Evolutionary conservation across 2,113 vertebrate species (phyloP).

Genomic region (Chaetura pelagica): DNA sequence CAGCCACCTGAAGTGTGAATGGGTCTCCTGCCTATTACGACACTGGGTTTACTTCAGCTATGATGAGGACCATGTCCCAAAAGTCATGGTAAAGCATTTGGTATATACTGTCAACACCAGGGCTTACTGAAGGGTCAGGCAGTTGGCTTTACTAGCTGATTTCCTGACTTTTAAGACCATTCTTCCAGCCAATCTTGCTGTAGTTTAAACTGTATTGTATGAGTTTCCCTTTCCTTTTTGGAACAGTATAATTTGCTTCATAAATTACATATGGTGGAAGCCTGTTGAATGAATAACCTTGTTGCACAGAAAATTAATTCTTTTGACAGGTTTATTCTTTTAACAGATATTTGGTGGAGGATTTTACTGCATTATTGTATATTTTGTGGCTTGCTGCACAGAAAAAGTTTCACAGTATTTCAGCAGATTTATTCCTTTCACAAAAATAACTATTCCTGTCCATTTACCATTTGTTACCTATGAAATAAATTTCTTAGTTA

Average conservation of each 20-base stretch:
- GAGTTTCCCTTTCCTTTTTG: slow-evolving; percentile 74
- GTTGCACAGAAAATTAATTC: slow-evolving; percentile 83
- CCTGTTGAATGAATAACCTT: slow-evolving; percentile 80
- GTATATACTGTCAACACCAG: slow-evolving; percentile 40
- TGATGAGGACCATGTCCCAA: neutral
- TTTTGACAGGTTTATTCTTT: slow-evolving; percentile 81
- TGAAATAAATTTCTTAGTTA: slow-evolving; percentile 54
- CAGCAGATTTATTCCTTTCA: slow-evolving; percentile 61
- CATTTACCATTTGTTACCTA: slow-evolving; percentile 51
- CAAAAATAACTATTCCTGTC: slow-evolving; percentile 58
- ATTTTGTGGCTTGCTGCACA: slow-evolving; percentile 74
- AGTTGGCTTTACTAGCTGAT: slow-evolving; percentile 71
- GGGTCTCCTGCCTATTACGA: neutral
- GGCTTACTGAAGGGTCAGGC: slow-evolving; percentile 44
- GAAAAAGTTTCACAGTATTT: slow-evolving; percentile 65
- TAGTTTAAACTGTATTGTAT: slow-evolving; percentile 72
- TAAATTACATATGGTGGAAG: slow-evolving; percentile 81
- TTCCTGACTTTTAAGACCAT: slow-evolving; percentile 75
- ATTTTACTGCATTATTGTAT: slow-evolving; percentile 80
- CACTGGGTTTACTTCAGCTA: neutral
- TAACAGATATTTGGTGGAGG: slow-evolving; percentile 77
- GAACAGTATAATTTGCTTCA: slow-evolving; percentile 79
- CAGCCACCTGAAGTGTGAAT: neutral
- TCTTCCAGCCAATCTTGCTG: slow-evolving; percentile 70
- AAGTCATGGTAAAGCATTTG: slow-evolving; percentile 58